phyloP scores from a whole-genome alignment of 2,888 invertebrate species.

The Apotomis turbidana region DNA sequence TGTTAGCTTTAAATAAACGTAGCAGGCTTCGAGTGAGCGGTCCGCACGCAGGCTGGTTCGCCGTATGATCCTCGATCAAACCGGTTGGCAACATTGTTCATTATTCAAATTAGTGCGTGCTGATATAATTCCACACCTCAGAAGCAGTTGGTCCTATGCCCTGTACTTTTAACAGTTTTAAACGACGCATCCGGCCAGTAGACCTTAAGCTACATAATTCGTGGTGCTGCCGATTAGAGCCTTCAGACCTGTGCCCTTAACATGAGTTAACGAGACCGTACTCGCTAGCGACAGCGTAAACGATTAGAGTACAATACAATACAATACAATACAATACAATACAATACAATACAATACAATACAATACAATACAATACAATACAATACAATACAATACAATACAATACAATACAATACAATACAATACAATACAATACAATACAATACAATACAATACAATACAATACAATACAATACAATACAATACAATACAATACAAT shows the following conservation, averaged over 20 bases:
- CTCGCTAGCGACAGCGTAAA: too few species aligned
- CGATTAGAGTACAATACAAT: too few species aligned
- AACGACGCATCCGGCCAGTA: background rate
- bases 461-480: too few species aligned
- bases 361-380: too few species aligned
- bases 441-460: too few species aligned
- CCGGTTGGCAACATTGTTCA: slow-evolving; percentile 79
- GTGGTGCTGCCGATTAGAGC: slow-evolving; percentile 62
- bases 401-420: too few species aligned
- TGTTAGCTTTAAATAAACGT: slow-evolving; percentile 7
- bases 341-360: too few species aligned
- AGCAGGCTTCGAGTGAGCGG: background rate
- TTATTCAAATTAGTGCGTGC: slow-evolving; percentile 80
- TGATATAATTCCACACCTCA: slow-evolving; percentile 66
- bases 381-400: too few species aligned
- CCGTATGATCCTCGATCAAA: slow-evolving; percentile 67
- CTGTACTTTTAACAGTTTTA: slow-evolving; percentile 14
- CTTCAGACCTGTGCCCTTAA: slow-evolving; percentile 43
- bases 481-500: too few species aligned
- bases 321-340: too few species aligned
- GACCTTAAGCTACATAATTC: slow-evolving; percentile 60
- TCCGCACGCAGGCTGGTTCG: slow-evolving; percentile 18
- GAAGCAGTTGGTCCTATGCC: slow-evolving; percentile 14
- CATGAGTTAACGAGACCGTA: too few species aligned
- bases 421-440: too few species aligned